Conservation (phyloP, 1,140 invertebrate genomes). For the Pteromalus puparum region DNA sequence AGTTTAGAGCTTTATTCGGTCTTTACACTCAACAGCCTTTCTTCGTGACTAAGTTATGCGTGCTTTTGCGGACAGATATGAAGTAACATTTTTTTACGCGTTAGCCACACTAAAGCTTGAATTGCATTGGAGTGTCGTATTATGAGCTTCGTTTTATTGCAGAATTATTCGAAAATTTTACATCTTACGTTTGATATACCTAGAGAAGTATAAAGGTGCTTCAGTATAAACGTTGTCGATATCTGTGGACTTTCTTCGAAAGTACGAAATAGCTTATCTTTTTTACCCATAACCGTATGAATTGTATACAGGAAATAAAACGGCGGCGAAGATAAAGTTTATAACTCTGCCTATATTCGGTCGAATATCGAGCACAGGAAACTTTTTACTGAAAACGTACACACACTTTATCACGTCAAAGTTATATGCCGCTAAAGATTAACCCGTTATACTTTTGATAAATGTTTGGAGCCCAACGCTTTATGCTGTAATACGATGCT, state of each 20-base stretch:
- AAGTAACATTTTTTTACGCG: too few species aligned
- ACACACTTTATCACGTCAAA: not conserved
- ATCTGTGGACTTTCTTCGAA: not conserved
- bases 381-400: not conserved
- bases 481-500: not conserved
- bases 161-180: too few species aligned
- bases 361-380: not conserved
- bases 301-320: constrained; percentile 12
- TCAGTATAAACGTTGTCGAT: not conserved
- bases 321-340: constrained; percentile 1
- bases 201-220: not conserved
- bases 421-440: not conserved
- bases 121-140: too few species aligned
- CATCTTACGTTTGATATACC: not conserved
- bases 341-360: not conserved
- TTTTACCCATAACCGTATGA: not conserved
- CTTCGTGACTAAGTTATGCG: too few species aligned
- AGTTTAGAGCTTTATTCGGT: not conserved
- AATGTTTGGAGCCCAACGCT: not conserved
- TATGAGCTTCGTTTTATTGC: too few species aligned
- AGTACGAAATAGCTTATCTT: constrained; percentile 13
- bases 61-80: too few species aligned
- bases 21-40: too few species aligned
- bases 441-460: not conserved
- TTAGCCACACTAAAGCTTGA: too few species aligned